phyloP scores from a whole-genome alignment of 2,113 vertebrate species.

The Nothoprocta perdicaria region DNA sequence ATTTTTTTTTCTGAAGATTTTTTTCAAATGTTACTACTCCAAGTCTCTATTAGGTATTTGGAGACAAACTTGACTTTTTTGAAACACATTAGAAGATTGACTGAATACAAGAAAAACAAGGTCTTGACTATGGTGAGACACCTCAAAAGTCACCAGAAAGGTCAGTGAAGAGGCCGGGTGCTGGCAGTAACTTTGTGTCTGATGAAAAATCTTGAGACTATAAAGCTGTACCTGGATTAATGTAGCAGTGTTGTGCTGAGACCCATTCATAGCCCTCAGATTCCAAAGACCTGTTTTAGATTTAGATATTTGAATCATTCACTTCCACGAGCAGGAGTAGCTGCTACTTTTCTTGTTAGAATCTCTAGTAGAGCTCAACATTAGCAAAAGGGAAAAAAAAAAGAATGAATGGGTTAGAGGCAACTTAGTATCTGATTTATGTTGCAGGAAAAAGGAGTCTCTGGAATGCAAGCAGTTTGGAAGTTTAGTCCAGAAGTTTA shows the following conservation, averaged over 20 bases:
- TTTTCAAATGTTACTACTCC: not conserved
- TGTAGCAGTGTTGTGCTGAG: not conserved
- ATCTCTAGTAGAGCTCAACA: not conserved
- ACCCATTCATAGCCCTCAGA: not conserved
- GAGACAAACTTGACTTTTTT: not conserved
- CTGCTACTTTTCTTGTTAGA: not conserved
- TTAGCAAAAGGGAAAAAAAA: not conserved
- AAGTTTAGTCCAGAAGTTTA: not conserved
- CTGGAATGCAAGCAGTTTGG: not conserved
- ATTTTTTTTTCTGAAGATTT: not conserved
- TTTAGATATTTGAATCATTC: not conserved
- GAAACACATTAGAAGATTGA: not conserved
- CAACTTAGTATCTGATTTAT: not conserved
- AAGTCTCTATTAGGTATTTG: not conserved
- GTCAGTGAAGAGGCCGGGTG: not conserved
- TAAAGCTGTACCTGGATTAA: not conserved
- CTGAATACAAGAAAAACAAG: fast-evolving
- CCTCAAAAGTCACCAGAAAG: not conserved
- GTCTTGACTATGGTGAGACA: not conserved
- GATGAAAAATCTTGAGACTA: not conserved
- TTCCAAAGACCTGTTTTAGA: not conserved
- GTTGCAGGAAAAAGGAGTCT: not conserved
- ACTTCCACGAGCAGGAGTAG: not conserved
- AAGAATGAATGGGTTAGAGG: not conserved
- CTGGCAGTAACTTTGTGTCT: not conserved